Evolutionary conservation across 35 echinoderm and acorn worm species (phyloP).

Genomic region (Patiria miniata): DNA sequence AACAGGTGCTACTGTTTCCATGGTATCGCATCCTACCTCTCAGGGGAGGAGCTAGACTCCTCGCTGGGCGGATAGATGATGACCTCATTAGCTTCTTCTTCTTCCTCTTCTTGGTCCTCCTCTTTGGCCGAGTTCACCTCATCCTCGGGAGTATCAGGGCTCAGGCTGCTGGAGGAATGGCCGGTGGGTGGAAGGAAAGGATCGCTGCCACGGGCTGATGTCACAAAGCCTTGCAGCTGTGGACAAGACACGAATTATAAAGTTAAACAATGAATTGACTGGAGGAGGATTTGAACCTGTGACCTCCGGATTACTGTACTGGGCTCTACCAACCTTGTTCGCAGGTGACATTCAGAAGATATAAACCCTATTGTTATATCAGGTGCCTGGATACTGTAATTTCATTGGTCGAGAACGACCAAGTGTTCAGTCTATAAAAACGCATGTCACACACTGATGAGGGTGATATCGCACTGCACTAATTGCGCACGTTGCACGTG

Average conservation of each 20-base stretch:
- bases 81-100: conserved; percentile 62
- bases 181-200: conserved; percentile 45
- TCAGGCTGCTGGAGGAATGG: not conserved
- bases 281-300: not conserved
- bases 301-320: too few species aligned
- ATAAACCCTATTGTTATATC: too few species aligned
- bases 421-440: too few species aligned
- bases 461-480: too few species aligned
- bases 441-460: too few species aligned
- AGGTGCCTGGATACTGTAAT: too few species aligned
- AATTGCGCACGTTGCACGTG: too few species aligned
- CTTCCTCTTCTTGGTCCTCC: conserved; percentile 52
- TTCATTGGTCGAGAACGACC: too few species aligned
- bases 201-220: conserved; percentile 61
- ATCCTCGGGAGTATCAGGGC: not conserved
- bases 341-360: too few species aligned
- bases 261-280: not conserved
- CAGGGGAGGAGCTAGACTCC: conserved; percentile 49
- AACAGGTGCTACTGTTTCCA: not conserved
- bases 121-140: conserved; percentile 33
- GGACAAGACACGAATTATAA: not conserved
- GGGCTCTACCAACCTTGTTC: too few species aligned
- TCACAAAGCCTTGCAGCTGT: conserved; percentile 58
- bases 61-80: conserved; percentile 72
- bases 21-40: conserved; percentile 40